These are phyloP conservation scores for Cetonia aurata DNA, from an alignment of 2,888 invertebrate genomes.

Conservation along the genomic window DNA sequence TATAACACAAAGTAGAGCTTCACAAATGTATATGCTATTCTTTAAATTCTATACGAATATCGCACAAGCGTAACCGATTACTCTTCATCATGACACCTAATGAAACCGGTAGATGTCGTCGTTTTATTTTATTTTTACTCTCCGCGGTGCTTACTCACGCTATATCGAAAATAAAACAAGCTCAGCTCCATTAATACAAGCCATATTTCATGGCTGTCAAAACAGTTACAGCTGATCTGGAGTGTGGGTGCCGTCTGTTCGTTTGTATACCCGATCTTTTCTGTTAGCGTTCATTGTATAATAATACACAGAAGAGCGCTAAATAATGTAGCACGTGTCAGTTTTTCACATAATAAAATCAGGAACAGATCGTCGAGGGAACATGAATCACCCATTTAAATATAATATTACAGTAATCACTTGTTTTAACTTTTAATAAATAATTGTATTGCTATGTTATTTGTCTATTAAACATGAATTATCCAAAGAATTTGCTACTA, in stretches of 20 bases:
- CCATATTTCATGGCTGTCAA: slow-evolving; percentile 34
- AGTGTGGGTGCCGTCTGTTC: neutral
- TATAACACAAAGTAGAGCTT: too few relatives aligned
- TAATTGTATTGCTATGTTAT: slow-evolving; percentile 9
- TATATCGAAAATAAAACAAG: slow-evolving; percentile 21
- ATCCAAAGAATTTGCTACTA: too few relatives aligned
- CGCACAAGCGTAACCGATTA: too few relatives aligned
- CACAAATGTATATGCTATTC: too few relatives aligned
- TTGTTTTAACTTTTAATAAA: neutral
- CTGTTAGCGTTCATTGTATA: too few relatives aligned
- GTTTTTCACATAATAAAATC: slow-evolving; percentile 23
- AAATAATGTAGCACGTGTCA: slow-evolving; percentile 12
- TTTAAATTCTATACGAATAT: too few relatives aligned
- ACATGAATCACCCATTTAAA: slow-evolving; percentile 19
- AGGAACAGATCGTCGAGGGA: slow-evolving; percentile 6
- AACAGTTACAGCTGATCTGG: slow-evolving; percentile 36
- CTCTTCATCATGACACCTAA: too few relatives aligned
- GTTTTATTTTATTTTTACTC: slow-evolving; percentile 5
- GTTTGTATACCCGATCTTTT: neutral
- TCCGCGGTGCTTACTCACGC: slow-evolving; percentile 15
- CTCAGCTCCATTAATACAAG: slow-evolving; percentile 9
- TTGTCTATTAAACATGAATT: too few relatives aligned
- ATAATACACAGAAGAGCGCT: neutral
- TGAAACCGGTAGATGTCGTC: too few relatives aligned
- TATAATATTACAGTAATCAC: neutral